Base-by-base conservation (phyloP, 1,140 invertebrate species). In the Drosophila burlai region DNA sequence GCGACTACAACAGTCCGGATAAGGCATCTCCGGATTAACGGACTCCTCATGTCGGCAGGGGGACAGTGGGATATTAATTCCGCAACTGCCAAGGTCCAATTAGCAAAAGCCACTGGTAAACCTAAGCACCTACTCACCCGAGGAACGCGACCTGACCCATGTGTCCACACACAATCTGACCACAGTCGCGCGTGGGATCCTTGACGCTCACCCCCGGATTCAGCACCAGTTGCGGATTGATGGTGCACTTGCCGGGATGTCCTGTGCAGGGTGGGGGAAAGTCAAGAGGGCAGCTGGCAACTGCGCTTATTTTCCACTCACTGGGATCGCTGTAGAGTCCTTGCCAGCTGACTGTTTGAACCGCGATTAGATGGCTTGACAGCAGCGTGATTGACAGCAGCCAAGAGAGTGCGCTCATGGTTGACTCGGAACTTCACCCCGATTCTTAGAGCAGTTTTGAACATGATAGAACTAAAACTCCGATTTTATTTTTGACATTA, bases 171-270 rank as follows among this genome's bases (percentile, higher is more conserved):
- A 75, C 43, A 57, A 90, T 82, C 57, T 76, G 80, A 47, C 83
- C 71, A 55, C 85, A 90, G 24, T 69, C 63, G 50, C 77, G 75
- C 29, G 26, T 65, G 31, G 82, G 80, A 86, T 90, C 86, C 59
- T 89, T 89, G 26, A 89, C 59, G 43, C 46, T 75, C 1, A 52
- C 62, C 3, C 83, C 83, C 24, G 65, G 38, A 26, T 81, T 49
- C 11, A 90, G 58, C 21, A 91, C 63, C 34, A 87, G 31, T 0
- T n/a, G 18, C 10, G 40, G n/a, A 15, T 43, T 38, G 40, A 90
- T 74, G 13, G 24, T 68, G 42, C 85, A 90, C 49, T 83, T 90
- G 31, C 80, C 83, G 1, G 85, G 87, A 62, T 61, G 69, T 16
- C 69, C 85, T 90, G 40, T 21, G 68, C 11, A n/a, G 24, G 36